A percentile compares a stretch with the other conserved stretches of the same genome.
Conservation (phyloP, 2,797 vertebrate species). For the Xenops minutus region DNA sequence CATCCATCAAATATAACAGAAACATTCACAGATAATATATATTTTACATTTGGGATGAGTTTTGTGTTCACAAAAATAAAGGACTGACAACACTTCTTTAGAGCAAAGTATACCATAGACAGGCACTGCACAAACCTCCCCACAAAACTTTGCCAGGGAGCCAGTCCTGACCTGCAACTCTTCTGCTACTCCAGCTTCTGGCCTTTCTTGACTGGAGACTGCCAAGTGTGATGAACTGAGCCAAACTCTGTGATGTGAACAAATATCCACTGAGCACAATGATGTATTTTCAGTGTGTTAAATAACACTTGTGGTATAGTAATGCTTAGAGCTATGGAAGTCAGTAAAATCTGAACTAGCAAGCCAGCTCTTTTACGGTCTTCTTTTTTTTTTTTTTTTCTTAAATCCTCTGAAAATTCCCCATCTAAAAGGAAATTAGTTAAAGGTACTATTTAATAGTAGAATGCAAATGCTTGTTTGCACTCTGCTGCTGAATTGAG, state of each 20-base stretch:
- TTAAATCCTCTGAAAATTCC: neutral
- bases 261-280: neutral
- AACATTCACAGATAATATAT: neutral
- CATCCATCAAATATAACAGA: neutral
- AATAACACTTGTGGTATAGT: constrained; percentile 20
- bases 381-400: neutral
- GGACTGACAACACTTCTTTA: neutral
- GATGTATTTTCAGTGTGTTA: neutral
- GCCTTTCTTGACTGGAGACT: neutral
- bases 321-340: neutral
- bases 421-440: neutral
- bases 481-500: neutral
- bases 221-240: constrained; percentile 5
- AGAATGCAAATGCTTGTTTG: neutral
- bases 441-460: constrained; percentile 13
- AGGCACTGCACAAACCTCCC: neutral
- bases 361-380: neutral
- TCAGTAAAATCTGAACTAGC: constrained; percentile 27
- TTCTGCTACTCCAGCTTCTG: constrained; percentile 15
- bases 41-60: constrained; percentile 33
- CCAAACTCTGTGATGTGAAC: constrained; percentile 7
- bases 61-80: constrained; percentile 34
- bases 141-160: neutral
- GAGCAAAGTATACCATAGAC: neutral
- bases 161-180: neutral